These are phyloP conservation scores for Aphelenchoides bicaudatus DNA, from an alignment of 2,888 invertebrate genomes.

Conservation along the genomic window DNA sequence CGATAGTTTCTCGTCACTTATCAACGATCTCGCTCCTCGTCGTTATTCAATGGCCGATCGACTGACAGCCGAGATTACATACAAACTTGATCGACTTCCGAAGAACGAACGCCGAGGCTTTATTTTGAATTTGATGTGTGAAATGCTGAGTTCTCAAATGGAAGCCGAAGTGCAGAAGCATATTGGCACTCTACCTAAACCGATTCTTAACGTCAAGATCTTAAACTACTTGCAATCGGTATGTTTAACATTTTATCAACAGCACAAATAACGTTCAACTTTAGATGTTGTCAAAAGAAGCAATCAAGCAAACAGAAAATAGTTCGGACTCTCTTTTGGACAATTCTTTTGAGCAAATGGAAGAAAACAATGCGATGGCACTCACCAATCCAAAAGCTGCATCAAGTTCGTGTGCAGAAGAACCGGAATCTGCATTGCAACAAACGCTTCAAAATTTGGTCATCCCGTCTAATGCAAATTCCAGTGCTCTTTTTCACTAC, in stretches of 20 bases:
- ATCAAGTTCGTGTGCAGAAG: too few species aligned
- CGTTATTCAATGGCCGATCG: constrained; percentile 20
- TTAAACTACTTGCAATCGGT: constrained; percentile 4
- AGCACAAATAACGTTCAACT: neutral
- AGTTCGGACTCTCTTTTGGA: too few species aligned
- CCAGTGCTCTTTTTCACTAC: too few species aligned
- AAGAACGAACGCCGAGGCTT: constrained; percentile 15
- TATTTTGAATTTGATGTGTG: constrained; percentile 12
- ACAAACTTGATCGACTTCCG: constrained; percentile 16
- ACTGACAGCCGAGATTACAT: constrained; percentile 19
- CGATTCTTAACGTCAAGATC: neutral
- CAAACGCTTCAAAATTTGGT: too few species aligned
- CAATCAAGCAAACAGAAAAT: too few species aligned
- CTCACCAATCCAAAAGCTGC: too few species aligned
- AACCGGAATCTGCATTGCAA: too few species aligned
- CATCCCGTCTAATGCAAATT: too few species aligned
- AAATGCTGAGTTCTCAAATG: constrained; percentile 6
- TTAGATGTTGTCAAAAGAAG: neutral
- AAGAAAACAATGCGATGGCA: too few species aligned
- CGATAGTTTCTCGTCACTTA: constrained; percentile 2
- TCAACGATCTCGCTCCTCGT: constrained; percentile 3
- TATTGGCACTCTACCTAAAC: neutral
- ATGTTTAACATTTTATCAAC: neutral
- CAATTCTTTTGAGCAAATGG: too few species aligned
- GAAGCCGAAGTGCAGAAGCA: neutral